Evolutionary conservation across 2,797 vertebrate genomes (phyloP), one percentile per base, ranked within the genome.

Genomic region (Tachyglossus aculeatus): DNA sequence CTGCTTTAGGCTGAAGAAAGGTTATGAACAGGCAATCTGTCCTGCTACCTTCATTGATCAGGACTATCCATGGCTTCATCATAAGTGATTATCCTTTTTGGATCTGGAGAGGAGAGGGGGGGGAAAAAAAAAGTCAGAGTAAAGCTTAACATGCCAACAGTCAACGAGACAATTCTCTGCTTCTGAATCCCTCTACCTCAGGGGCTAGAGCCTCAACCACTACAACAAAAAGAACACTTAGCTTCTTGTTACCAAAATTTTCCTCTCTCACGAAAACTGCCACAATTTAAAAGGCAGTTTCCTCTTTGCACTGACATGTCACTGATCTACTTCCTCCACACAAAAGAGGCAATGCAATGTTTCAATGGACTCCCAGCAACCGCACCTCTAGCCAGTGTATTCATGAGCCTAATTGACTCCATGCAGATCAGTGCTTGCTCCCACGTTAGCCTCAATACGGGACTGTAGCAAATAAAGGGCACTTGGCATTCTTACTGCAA

Each of bases 51-150:
- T 94, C 94, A 94, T 90, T 93, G 92, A 92, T 93, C 90, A 79
- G 90, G 93, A 88, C 81, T 89, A 91, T 94, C 93, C 93, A 94
- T 94, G 93, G 92, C 93, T 94, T 94, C 93, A 77, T 93, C 88
- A 37, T 94, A 94, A 89, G 92, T 94, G 92, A 94, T 92, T 94
- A 94, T 94, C 91, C 94, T 93, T 92, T 89, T 92, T 89, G 94
- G 93, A 92, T 94, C 94, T 94, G 83, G 16, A 19, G 45, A 33
- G 79, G 32, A 32, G n/a, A 81, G 71, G 57, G 37, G 70, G 56
- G 25, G 37, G 89, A 77, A 82, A 56, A 61, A 39, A 76, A 67
- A 80, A 29, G 62, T 63, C 51, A 80, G 58, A 82, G 47, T 8
- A n/a, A 15, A 54, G 48, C 48, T 68, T 78, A 5, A 24, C n/a